A percentile compares a stretch with the other conserved stretches of the same genome.
Conservation (phyloP, 2,888 invertebrate genomes). For the Epinotia demarniana region DNA sequence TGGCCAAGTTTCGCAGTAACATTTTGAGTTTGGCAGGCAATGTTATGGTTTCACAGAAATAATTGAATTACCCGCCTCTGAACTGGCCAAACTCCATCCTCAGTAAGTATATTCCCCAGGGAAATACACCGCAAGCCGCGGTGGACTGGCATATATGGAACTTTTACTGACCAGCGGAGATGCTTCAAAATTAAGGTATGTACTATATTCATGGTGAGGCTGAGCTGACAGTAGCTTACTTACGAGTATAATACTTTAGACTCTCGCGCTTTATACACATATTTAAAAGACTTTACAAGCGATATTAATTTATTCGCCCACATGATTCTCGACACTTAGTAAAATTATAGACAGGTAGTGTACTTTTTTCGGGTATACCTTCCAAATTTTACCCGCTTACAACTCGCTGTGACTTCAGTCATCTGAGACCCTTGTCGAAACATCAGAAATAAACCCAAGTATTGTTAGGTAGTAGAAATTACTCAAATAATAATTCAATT, state of each 20-base stretch:
- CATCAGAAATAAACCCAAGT: no score
- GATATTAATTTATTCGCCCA: no score
- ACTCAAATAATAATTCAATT: no score
- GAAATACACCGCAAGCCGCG: conserved; percentile 29
- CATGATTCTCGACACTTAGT: no score
- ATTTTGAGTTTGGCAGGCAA: conserved; percentile 8
- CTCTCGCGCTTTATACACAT: no score
- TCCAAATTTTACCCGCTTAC: no score
- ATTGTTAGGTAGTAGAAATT: no score
- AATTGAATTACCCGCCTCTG: conserved; percentile 30
- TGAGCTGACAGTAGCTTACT: not conserved
- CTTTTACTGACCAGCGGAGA: conserved; percentile 14
- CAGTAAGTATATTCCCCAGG: conserved; percentile 2
- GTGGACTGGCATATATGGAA: conserved; percentile 14
- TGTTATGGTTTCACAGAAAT: conserved; percentile 9
- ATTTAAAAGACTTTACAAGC: no score
- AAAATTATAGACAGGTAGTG: no score
- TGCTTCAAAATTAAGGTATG: not conserved
- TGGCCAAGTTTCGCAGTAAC: not conserved
- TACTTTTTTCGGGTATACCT: no score
- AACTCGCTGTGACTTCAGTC: no score
- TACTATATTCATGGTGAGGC: not conserved
- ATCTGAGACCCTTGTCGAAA: no score
- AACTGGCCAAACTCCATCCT: conserved; percentile 31
- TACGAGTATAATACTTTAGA: not conserved